Conservation (phyloP, 2,113 vertebrate genomes). For the Scopus umbretta region DNA sequence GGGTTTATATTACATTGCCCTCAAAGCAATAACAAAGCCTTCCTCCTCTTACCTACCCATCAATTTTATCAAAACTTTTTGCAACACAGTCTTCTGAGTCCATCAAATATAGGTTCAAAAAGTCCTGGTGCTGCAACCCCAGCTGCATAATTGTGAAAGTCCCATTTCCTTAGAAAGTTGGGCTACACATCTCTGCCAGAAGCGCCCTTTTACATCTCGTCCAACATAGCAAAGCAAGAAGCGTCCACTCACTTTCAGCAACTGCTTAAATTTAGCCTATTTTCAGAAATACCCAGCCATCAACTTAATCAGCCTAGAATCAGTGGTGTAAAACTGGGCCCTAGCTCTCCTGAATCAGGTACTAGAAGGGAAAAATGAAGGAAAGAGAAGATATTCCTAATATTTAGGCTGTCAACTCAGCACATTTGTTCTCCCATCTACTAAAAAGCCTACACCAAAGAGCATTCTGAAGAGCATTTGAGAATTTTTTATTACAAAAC, state of each 20-base stretch:
- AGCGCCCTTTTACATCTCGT: neutral
- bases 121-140: neutral
- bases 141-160: neutral
- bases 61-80: neutral
- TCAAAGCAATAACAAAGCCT: neutral
- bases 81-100: fast-evolving
- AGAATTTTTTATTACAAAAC: neutral
- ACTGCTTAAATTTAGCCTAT: neutral
- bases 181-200: neutral
- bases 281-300: neutral
- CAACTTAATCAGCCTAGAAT: neutral
- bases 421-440: neutral
- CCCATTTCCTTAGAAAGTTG: neutral
- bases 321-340: neutral
- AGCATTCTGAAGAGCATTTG: neutral
- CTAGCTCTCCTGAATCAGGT: neutral
- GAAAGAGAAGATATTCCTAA: neutral
- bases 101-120: neutral
- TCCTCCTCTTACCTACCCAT: neutral
- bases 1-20: neutral
- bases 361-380: neutral
- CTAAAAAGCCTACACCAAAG: neutral
- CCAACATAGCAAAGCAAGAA: neutral
- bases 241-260: neutral
- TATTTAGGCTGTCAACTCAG: neutral